These are phyloP conservation scores for Pseudomyrmex pallidus DNA, from an alignment of 1,140 invertebrate species.

Conservation along the genomic window DNA sequence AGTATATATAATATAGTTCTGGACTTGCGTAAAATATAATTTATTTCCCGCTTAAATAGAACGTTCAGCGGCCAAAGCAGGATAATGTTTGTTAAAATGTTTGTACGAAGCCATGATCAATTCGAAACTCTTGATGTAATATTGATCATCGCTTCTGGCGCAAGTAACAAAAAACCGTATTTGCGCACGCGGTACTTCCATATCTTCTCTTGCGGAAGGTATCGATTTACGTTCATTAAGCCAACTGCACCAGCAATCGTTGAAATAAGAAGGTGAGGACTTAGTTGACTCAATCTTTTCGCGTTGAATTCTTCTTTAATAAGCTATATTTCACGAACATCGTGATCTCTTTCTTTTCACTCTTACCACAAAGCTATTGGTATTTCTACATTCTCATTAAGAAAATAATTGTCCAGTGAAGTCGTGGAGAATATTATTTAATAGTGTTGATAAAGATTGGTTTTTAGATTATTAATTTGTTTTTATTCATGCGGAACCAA, in stretches of 20 bases:
- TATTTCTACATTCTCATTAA: background rate
- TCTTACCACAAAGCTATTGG: background rate
- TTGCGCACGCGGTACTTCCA: slow-evolving; percentile 50
- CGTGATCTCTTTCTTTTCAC: background rate
- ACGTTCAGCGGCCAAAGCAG: slow-evolving; percentile 41
- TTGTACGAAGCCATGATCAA: slow-evolving; percentile 51
- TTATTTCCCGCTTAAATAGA: slow-evolving; percentile 42
- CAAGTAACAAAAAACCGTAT: slow-evolving; percentile 59
- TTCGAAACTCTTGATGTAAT: slow-evolving; percentile 55
- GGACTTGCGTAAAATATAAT: background rate
- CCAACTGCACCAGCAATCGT: slow-evolving; percentile 35
- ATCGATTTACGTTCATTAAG: slow-evolving; percentile 60
- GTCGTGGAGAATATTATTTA: background rate
- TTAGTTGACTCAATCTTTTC: slow-evolving; percentile 47
- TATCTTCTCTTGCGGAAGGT: slow-evolving; percentile 44
- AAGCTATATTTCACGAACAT: slow-evolving; percentile 10
- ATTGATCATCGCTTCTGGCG: slow-evolving; percentile 54
- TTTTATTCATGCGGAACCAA: background rate
- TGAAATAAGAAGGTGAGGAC: slow-evolving; percentile 42
- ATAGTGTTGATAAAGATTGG: background rate
- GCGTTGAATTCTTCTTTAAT: slow-evolving; percentile 43
- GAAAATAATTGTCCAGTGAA: background rate
- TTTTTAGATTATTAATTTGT: background rate
- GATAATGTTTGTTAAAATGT: slow-evolving; percentile 56
- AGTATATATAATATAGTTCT: slow-evolving; percentile 5